Base-by-base conservation (phyloP, 1,140 invertebrate genomes). In the Pogonomyrmex barbatus region DNA sequence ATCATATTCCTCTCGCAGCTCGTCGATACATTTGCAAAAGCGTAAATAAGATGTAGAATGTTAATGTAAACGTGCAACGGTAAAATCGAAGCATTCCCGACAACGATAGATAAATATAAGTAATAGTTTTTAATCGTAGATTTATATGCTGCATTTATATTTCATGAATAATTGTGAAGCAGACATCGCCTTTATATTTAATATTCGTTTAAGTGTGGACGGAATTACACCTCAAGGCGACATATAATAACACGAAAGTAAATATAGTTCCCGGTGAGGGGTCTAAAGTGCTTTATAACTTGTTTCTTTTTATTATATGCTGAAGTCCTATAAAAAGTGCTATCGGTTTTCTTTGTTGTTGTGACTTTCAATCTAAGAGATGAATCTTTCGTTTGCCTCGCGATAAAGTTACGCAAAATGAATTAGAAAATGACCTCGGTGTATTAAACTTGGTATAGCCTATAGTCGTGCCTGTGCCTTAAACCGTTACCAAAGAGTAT, bases 341-440 rank as follows among this genome's bases (percentile, higher is more conserved):
- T 42, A 47, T 82, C 39, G 6, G 6, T n/a, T 30, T 47, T 36
- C 10, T 71, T 24, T 24, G n/a, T 79, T 42, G 79, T 42, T 42
- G 47, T 79, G 54, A 82, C 42, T 82, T 60, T 36, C 54, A 60
- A 73, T 82, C 79, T 83, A 75, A 45, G 14, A 82, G 58, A 71
- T 36, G 39, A 73, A 60, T 75, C 42, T 60, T n/a, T 36, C 30
- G 30, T 50, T 47, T 12, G 54, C 3, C 33, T 1, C 30, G 79
- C 79, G 42, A 83, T 52, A 60, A 50, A 70, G 52, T 71, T 81
- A 81, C 50, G 8, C 33, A 81, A 71, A 71, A 39, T 81, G 50
- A 81, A 81, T 81, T 71, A 81, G 30, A 82, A 71, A 82, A 58
- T 58, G 42, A 75, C 56, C 68, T 83, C 30, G 42, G 5, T n/a